Percentiles rank a stretch among this genome's conserved stretches.
Evolutionary conservation across 2,113 vertebrate species (phyloP).

Genomic region (Actenoides hombroni): DNA sequence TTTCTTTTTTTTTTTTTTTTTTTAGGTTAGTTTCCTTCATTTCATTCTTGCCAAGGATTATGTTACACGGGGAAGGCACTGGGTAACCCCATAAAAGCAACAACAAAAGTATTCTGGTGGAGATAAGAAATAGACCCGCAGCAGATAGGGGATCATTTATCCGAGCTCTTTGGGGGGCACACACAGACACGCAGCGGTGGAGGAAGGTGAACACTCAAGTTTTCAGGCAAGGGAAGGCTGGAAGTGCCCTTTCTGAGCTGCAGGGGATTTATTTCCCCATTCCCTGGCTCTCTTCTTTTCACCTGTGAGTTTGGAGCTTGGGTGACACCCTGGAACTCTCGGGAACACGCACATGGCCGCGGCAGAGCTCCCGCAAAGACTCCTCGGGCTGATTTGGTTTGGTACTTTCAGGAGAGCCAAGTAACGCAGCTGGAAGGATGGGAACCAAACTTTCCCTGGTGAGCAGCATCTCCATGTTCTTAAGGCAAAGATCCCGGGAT

Average conservation of each 20-base stretch:
- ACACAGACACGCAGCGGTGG: neutral
- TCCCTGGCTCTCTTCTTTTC: neutral
- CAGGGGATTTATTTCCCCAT: neutral
- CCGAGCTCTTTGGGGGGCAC: neutral
- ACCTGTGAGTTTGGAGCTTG: neutral
- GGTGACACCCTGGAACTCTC: neutral
- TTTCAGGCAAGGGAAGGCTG: neutral
- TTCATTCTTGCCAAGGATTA: neutral
- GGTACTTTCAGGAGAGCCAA: neutral
- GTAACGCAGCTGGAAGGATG: neutral
- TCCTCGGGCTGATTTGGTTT: neutral
- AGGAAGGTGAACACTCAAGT: neutral
- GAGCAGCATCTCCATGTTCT: neutral
- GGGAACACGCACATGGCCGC: neutral
- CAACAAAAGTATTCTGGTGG: neutral
- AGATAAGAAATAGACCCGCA: neutral
- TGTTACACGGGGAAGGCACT: neutral
- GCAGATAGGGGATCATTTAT: accelerated
- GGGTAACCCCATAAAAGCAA: neutral
- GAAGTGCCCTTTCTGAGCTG: neutral
- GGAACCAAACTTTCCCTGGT: neutral
- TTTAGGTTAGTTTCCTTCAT: neutral
- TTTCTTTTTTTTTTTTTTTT: neutral
- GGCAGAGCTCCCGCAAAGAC: neutral
- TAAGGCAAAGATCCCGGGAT: neutral